Conservation (phyloP, 1,140 invertebrate species). For the Megathymus violae region DNA sequence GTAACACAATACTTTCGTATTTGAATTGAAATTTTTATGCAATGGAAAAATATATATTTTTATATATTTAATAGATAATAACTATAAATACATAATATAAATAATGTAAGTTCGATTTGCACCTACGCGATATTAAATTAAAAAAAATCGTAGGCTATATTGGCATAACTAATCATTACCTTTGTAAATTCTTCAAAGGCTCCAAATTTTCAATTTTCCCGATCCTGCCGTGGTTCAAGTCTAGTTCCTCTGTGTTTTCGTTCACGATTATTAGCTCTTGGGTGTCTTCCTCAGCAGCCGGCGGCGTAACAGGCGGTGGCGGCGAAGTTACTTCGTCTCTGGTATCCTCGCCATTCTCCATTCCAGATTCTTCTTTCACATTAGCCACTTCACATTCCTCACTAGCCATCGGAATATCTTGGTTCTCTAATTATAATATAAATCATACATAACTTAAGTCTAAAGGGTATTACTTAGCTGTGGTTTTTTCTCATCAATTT, state of each 20-base stretch:
- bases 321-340: constrained; percentile 44
- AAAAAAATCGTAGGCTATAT: too few species aligned
- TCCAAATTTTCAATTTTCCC: constrained; percentile 93
- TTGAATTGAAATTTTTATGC: too few species aligned
- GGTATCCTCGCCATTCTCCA: constrained; percentile 29
- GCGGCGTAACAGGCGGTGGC: constrained; percentile 55
- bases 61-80: too few species aligned
- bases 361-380: constrained; percentile 27
- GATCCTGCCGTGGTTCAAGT: constrained; percentile 95
- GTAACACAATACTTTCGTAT: too few species aligned
- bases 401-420: constrained; percentile 52
- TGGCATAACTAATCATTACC: constrained; percentile 51
- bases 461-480: too few species aligned
- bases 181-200: constrained; percentile 89
- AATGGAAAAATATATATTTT: too few species aligned
- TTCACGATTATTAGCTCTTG: constrained; percentile 77
- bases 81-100: too few species aligned
- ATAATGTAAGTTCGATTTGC: too few species aligned
- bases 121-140: too few species aligned
- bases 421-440: constrained; percentile 53
- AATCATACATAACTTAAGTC: too few species aligned
- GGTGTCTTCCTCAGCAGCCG: constrained; percentile 58
- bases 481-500: too few species aligned
- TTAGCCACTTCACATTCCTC: constrained; percentile 49
- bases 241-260: constrained; percentile 81